Percentiles rank a stretch among this genome's conserved stretches.
phyloP scores from a whole-genome alignment of 2,797 vertebrate species.

The Helarctos malayanus region DNA sequence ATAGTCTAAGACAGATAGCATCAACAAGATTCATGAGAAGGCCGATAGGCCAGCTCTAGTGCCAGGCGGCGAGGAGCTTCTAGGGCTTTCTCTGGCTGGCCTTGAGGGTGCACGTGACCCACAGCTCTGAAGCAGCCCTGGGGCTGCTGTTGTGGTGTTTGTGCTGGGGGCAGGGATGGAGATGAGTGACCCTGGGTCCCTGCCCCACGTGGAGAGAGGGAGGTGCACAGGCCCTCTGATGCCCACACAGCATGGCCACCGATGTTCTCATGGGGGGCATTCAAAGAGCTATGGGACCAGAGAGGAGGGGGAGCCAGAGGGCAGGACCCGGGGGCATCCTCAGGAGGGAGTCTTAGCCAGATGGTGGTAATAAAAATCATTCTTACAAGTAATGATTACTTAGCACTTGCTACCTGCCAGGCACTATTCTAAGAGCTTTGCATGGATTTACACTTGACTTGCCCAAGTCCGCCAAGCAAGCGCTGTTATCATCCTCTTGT shows the following conservation, averaged over 20 bases:
- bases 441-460: neutral
- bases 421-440: neutral
- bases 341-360: neutral
- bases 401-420: neutral
- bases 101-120: neutral
- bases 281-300: too few species aligned
- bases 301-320: neutral
- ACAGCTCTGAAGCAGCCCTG: neutral
- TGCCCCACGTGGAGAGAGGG: neutral
- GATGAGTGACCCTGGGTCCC: neutral
- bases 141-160: neutral
- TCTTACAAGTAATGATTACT: neutral
- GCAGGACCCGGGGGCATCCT: neutral
- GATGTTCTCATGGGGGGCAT: neutral
- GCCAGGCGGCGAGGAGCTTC: neutral
- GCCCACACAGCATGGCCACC: rapidly evolving
- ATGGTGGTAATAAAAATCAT: neutral
- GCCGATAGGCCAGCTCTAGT: too few species aligned
- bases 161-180: neutral
- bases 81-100: neutral
- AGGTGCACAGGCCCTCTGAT: neutral
- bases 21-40: neutral
- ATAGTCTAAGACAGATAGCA: neutral
- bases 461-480: neutral
- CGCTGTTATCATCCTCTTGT: neutral